Conservation (phyloP, 2,113 vertebrate species). For the Gallinago media region DNA sequence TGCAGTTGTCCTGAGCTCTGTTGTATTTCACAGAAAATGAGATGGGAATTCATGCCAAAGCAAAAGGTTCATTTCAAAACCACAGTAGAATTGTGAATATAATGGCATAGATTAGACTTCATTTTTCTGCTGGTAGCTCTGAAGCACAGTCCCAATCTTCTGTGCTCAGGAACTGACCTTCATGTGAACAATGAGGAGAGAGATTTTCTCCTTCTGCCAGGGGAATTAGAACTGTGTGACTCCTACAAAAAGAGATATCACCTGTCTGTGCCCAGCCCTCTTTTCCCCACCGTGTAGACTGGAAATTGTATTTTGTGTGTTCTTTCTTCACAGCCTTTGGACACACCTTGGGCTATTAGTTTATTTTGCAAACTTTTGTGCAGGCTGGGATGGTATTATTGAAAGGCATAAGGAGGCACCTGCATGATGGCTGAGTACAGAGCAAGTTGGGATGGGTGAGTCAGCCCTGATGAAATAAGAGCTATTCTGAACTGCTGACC, state of each 20-base stretch:
- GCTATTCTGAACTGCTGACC: background rate
- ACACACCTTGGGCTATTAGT: background rate
- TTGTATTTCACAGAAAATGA: constrained; percentile 58
- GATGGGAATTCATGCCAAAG: constrained; percentile 24
- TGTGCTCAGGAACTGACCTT: background rate
- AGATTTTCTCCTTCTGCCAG: background rate
- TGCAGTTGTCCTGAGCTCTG: constrained; percentile 44
- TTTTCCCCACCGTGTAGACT: fast-evolving
- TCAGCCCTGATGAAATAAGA: background rate
- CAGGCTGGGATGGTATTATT: background rate
- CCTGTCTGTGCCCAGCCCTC: background rate
- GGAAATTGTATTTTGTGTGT: background rate
- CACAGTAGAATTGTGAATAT: background rate
- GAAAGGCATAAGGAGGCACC: background rate
- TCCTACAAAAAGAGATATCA: background rate
- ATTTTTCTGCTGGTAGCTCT: background rate
- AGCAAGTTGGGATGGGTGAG: background rate
- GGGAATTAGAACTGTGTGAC: background rate
- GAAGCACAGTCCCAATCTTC: background rate
- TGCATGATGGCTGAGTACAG: background rate
- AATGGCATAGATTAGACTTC: background rate
- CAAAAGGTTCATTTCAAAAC: constrained; percentile 41
- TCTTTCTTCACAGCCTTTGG: background rate
- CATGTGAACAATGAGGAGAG: background rate
- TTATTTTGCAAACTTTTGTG: background rate